Conservation (phyloP, 2,797 vertebrate genomes). For the Zenarchopterus dispar region DNA sequence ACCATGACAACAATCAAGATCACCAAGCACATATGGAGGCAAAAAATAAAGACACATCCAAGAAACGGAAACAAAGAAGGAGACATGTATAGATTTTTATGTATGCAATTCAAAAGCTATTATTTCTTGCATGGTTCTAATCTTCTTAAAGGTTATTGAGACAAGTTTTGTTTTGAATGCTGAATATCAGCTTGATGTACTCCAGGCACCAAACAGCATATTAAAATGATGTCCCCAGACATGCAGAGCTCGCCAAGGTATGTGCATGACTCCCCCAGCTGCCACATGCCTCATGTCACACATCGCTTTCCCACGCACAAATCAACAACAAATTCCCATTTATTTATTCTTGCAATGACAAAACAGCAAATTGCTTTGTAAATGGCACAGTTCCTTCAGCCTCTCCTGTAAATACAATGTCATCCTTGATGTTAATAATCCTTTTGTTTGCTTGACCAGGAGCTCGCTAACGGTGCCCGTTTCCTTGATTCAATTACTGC, state of each 20-base stretch:
- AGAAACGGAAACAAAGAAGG: slow-evolving; percentile 13
- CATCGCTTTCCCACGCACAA: slow-evolving; percentile 22
- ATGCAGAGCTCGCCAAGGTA: slow-evolving; percentile 41
- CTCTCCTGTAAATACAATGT: slow-evolving; percentile 78
- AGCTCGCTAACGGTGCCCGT: slow-evolving; percentile 62
- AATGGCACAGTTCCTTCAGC: slow-evolving; percentile 68
- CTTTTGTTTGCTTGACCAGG: slow-evolving; percentile 80
- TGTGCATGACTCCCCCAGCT: slow-evolving; percentile 35
- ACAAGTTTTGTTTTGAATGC: slow-evolving; percentile 53
- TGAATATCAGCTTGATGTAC: slow-evolving; percentile 24
- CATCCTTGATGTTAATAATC: slow-evolving; percentile 79
- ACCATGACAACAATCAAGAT: slow-evolving; percentile 17
- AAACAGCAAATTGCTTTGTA: slow-evolving; percentile 76
- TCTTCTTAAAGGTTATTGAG: slow-evolving; percentile 61
- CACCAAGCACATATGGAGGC: slow-evolving; percentile 2
- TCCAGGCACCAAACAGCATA: slow-evolving; percentile 48
- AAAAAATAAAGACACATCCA: slow-evolving; percentile 17
- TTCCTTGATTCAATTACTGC: slow-evolving; percentile 79
- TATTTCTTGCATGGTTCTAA: slow-evolving; percentile 47
- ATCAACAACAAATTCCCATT: slow-evolving; percentile 67
- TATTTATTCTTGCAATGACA: slow-evolving; percentile 75
- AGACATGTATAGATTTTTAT: neutral
- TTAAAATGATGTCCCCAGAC: slow-evolving; percentile 42
- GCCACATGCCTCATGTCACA: slow-evolving; percentile 60
- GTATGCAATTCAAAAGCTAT: slow-evolving; percentile 37